Evolutionary conservation across 2,888 invertebrate genomes (phyloP).

Genomic region (Vanessa cardui): DNA sequence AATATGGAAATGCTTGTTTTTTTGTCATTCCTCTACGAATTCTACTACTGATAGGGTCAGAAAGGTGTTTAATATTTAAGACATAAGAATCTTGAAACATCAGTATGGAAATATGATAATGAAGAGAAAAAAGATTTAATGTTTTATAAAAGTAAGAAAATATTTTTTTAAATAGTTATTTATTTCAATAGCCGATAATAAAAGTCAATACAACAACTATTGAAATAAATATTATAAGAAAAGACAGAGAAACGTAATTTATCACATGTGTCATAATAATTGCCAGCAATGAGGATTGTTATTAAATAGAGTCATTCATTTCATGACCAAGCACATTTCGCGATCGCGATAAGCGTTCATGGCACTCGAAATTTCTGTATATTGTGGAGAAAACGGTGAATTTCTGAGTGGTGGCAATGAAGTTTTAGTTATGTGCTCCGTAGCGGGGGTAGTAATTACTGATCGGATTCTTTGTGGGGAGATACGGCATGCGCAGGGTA

Average conservation of each 20-base stretch:
- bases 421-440: conserved; percentile 56
- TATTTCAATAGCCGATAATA: no score
- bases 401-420: conserved; percentile 52
- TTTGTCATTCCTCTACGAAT: no score
- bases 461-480: conserved; percentile 59
- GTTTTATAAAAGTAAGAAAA: no score
- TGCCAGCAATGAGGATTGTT: conserved; percentile 14
- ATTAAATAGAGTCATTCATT: conserved; percentile 46
- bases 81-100: no score
- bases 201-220: no score
- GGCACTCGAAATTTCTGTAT: conserved; percentile 46
- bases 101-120: no score
- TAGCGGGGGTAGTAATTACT: conserved; percentile 65
- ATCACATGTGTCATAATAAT: conserved; percentile 10
- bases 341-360: conserved; percentile 52
- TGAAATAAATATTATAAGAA: no score
- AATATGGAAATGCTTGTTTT: no score
- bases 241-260: neutral
- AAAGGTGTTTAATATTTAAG: no score
- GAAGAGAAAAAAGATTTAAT: no score
- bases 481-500: conserved; percentile 56
- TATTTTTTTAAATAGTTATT: no score
- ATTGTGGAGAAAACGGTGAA: conserved; percentile 51
- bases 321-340: conserved; percentile 53
- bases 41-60: no score